A percentile compares a stretch with the other conserved stretches of the same genome.
Conservation (phyloP, 2,888 invertebrate species). For the Eupithecia insigniata region DNA sequence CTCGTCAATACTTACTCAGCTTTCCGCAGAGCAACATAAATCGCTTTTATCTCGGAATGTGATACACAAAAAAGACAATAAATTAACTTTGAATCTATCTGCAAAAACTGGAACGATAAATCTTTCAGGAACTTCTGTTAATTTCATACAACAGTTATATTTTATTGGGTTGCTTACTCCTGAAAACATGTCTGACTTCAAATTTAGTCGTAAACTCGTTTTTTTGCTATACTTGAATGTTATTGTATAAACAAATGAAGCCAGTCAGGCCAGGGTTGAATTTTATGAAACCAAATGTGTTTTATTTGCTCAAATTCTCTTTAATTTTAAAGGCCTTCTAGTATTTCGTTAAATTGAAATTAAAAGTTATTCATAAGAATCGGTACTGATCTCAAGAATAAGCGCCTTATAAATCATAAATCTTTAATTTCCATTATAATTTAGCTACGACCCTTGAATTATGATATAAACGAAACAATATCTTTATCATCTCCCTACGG, state of each 20-base stretch:
- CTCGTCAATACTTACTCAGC: not conserved
- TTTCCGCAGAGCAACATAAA: slow-evolving; percentile 3
- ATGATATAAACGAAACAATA: not conserved
- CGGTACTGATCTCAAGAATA: not conserved
- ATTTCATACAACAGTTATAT: slow-evolving; percentile 3
- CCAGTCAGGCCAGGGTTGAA: too few relatives aligned
- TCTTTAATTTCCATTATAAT: not conserved
- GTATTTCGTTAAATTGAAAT: not conserved
- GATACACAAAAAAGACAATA: slow-evolving; percentile 14
- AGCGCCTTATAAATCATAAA: not conserved
- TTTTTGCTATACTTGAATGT: too few relatives aligned
- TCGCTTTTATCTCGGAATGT: slow-evolving; percentile 1
- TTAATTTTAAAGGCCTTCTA: not conserved
- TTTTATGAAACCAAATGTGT: too few relatives aligned
- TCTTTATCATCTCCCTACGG: not conserved
- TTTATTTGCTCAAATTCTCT: too few relatives aligned
- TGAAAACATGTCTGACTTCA: not conserved
- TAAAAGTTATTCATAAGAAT: not conserved
- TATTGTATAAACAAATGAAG: too few relatives aligned
- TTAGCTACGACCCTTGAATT: not conserved
- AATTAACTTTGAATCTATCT: slow-evolving; percentile 11
- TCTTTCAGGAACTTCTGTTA: slow-evolving; percentile 1
- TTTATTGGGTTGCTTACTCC: not conserved
- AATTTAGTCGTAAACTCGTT: not conserved
- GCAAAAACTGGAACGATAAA: slow-evolving; percentile 2